Conservation (phyloP, 2,113 vertebrate genomes). For the Albula goreensis region DNA sequence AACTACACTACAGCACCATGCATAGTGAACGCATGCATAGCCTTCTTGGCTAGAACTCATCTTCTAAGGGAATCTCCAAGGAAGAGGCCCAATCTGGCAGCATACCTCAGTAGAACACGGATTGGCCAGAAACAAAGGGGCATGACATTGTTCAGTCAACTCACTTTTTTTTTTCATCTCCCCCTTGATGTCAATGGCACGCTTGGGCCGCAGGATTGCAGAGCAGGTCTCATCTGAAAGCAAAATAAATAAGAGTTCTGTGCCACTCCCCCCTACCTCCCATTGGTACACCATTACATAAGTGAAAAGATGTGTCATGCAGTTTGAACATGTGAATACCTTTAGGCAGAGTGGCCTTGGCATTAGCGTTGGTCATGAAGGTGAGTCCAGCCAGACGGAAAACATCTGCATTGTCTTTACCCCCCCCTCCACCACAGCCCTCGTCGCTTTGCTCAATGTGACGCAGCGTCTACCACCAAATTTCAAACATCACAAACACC, state of each 20-base stretch:
- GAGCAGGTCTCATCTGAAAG: conserved; percentile 55
- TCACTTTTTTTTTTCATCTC: conserved; percentile 20
- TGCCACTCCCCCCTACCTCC: not conserved
- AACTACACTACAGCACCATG: too few species aligned
- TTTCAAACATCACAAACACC: not conserved
- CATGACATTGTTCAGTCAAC: not conserved
- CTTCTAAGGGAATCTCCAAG: too few species aligned
- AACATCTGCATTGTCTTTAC: conserved; percentile 76
- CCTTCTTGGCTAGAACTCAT: too few species aligned
- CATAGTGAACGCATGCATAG: too few species aligned
- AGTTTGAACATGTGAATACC: conserved; percentile 27
- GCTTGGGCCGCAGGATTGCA: conserved; percentile 51
- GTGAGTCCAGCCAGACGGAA: conserved; percentile 84
- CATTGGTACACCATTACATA: not conserved
- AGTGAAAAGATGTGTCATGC: not conserved
- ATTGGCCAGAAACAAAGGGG: not conserved
- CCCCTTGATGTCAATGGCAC: conserved; percentile 21
- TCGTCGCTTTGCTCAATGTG: conserved; percentile 80
- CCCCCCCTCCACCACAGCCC: conserved; percentile 90
- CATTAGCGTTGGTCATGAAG: conserved; percentile 86
- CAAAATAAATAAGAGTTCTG: too few species aligned
- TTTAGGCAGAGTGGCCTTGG: conserved; percentile 44
- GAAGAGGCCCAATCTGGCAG: too few species aligned
- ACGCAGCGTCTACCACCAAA: conserved; percentile 69
- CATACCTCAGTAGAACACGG: not conserved